Evolutionary conservation across 2,113 vertebrate genomes (phyloP), one percentile per base, ranked within the genome.

Genomic region (Callithrix jacchus): DNA sequence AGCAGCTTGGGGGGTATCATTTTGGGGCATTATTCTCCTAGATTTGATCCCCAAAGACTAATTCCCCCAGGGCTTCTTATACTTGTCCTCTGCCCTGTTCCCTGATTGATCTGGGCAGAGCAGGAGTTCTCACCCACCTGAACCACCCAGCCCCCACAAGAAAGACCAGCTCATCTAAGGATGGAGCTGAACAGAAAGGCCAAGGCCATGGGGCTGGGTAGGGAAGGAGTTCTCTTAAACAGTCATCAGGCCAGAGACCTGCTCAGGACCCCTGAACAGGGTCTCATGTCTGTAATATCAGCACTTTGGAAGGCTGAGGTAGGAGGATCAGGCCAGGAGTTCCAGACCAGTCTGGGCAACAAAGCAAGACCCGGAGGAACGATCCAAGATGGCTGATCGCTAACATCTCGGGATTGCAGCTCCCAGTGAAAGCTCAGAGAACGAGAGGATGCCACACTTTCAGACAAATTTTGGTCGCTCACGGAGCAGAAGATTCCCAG

Each of bases 41-140:
- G 74, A 77, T 93, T 91, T 89, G 56, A 85, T 87, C 76, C 45
- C 32, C 49, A 68, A 89, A 77, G 70, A 87, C 70, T 84, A 40
- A 80, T 82, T 70, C 61, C 56, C 86, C 56, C 42, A 18, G 25
- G 47, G 35, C 49, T 10, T 81, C 52, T 64, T 73, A 32, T 11
- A 3, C 16, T 58, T 37, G 58, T 61, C 73, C 49, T 77, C 11
- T 70, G 35, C 32, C 18, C 68, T 88, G 37, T 89, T 61, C 54
- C 64, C 82, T 88, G 64, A 66, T 27, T 89, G 80, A 71, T 25
- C 10, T n/a, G 35, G 66, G 61, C 70, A 76, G 71, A 45, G 21
- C 30, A 54, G 47, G 49, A 35, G 18, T 45, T 27, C 56, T 88
- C 32, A 25, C 42, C 20, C 1, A 2, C 68, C 83, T 27, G 4